Base-by-base conservation (phyloP, 2,797 vertebrate genomes). In the Benthosema pterotum region DNA sequence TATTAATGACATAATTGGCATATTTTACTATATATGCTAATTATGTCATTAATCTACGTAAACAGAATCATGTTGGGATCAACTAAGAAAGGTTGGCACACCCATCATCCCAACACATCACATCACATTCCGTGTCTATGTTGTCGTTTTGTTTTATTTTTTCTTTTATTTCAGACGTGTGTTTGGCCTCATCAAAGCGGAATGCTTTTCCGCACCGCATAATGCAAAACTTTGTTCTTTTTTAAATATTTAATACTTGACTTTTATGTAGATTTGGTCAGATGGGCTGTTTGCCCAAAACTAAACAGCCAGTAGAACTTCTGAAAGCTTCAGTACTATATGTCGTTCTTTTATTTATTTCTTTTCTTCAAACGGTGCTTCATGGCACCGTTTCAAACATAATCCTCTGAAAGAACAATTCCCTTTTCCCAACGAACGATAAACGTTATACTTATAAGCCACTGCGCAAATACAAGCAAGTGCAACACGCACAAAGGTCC, bases 361-460 rank as follows among this genome's bases (percentile, higher is more conserved):
- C 42, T 46, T 46, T 46, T 46, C 9, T 16, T 42, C 17, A 3
- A 59, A 46, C 45, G n/a, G 22, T n/a, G 16, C 15, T 47, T n/a
- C n/a, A n/a, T n/a, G 25, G 25, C 22, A 4, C 43, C 43, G 25
- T 58, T n/a, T 47, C 50, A 53, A 16, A 52, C 18, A n/a, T 18
- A 42, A 5, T 15, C 45, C 45, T n/a, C 45, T 46, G 45, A 28
- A 32, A 48, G 17, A 32, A 5, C 32, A 22, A 38, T 64, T 49
- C 45, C 59, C 42, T n/a, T n/a, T 56, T 43, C 14, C 9, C 62
- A 48, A 11, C 18, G 8, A 38, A 43, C 54, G 5, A 42, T 47
- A 57, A 56, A 42, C 28, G 54, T 60, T 51, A 45, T 38, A 51
- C 43, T 8, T 49, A 17, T n/a, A 56, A 57, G 43, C n/a, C 45